Evolutionary conservation across 2,797 vertebrate species (phyloP), one percentile per base, ranked within the genome.

Genomic region (Alfaro cultratus): DNA sequence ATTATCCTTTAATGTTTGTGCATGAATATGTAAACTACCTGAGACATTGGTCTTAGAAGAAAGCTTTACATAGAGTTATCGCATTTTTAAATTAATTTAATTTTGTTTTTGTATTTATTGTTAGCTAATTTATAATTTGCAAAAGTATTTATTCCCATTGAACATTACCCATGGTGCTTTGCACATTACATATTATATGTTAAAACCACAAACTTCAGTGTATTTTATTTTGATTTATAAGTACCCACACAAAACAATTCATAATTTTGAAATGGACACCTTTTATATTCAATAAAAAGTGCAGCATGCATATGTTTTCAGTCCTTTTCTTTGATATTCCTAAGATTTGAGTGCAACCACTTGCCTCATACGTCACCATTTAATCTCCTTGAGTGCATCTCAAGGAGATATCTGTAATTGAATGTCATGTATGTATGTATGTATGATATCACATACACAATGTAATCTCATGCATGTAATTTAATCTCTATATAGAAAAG

Each of bases 11-110:
- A 39, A 21, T 39, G 16, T 72, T 43, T 34, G 16, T 76, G n/a
- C n/a, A 73, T 55, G 12, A 15, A 64, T 70, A 43, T 73, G 36
- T n/a, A 34, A 79, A 77, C 47, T 36, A 41, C 13, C 29, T 41
- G 26, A 71, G 46, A 53, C 26, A 21, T 18, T 21, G 7, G 39
- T 49, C 43, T 60, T 49, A 62, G 39, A 68, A 47, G 73, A 64
- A 46, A 46, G 47, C 41, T 62, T 34, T 12, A n/a, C 21, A 13
- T 39, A 29, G 34, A 4, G 31, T 68, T 77, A n/a, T 45, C 73
- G 18, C 16, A 12, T 57, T 73, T 60, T 53, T 53, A 10, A 1
- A 60, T 29, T 23, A 0, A 60, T 55, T 23, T 57, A 5, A 34
- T 23, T 31, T 49, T 29, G 31, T 11, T 21, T 53, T 12, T 64